Evolutionary conservation across 1,140 invertebrate species (phyloP).

Genomic region (Tetragnatha versicolor): DNA sequence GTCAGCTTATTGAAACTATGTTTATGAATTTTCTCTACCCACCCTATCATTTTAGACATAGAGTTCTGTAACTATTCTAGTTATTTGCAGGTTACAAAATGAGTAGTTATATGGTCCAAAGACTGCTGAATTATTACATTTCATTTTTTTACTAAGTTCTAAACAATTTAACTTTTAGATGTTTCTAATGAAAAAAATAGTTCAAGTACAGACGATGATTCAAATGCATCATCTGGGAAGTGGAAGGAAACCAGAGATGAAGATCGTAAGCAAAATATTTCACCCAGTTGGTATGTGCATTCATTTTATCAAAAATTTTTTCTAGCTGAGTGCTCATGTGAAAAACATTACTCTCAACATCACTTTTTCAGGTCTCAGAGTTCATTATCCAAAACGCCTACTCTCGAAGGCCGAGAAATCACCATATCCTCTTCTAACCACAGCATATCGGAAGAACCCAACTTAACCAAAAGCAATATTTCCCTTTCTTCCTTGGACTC

Average conservation of each 20-base stretch:
- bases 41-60: too few relatives aligned
- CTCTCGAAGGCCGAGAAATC: slow-evolving; percentile 53
- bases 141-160: background rate
- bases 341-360: background rate
- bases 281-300: slow-evolving; percentile 21
- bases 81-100: too few relatives aligned
- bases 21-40: too few relatives aligned
- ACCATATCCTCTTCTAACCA: slow-evolving; percentile 58
- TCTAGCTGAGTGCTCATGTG: background rate
- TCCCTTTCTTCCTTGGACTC: slow-evolving; percentile 35
- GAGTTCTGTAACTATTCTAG: too few relatives aligned
- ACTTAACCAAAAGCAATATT: slow-evolving; percentile 32
- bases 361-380: slow-evolving; percentile 15
- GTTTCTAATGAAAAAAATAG: slow-evolving; percentile 36
- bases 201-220: slow-evolving; percentile 36
- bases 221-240: background rate
- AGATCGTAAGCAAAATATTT: slow-evolving; percentile 14
- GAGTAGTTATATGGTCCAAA: too few relatives aligned
- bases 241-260: slow-evolving; percentile 27
- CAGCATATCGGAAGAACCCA: slow-evolving; percentile 55
- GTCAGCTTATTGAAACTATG: too few relatives aligned
- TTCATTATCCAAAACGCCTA: slow-evolving; percentile 14
- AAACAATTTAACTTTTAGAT: slow-evolving; percentile 17
- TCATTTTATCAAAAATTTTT: background rate
- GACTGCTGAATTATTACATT: too few relatives aligned